phyloP scores from a whole-genome alignment of 2,113 vertebrate genomes.

The Amblyopsis rosae region DNA sequence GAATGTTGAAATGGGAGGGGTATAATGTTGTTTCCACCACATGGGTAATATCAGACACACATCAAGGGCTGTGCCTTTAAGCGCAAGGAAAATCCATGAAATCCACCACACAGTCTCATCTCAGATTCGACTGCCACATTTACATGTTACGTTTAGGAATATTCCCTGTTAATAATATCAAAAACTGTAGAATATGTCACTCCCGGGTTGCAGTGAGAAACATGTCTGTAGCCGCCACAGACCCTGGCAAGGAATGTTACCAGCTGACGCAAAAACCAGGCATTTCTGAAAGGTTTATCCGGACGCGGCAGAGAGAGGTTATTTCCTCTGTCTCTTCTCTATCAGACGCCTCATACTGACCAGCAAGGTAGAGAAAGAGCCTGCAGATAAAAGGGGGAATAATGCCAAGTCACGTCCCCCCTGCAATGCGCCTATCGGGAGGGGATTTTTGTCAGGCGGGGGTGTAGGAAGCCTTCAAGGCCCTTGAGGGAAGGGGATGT shows the following conservation, averaged over 20 bases:
- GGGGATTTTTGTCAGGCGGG: slow-evolving; percentile 67
- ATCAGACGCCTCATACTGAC: slow-evolving; percentile 45
- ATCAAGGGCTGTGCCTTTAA: not conserved
- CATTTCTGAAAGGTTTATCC: not conserved
- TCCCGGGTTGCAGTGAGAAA: not conserved
- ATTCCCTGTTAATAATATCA: too few relatives aligned
- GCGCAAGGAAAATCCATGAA: slow-evolving; percentile 17
- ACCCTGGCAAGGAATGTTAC: slow-evolving; percentile 18
- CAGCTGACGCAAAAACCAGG: not conserved
- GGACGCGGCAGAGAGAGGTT: slow-evolving; percentile 41
- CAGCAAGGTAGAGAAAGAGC: slow-evolving; percentile 58
- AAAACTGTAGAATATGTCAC: not conserved
- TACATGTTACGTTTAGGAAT: not conserved
- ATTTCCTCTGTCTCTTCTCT: slow-evolving; percentile 12
- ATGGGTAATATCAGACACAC: too few relatives aligned
- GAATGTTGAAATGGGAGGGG: too few relatives aligned
- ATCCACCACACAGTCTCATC: not conserved
- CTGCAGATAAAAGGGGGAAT: not conserved
- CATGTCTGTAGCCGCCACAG: slow-evolving; percentile 2
- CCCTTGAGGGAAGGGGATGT: slow-evolving; percentile 55
- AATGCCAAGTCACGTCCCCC: slow-evolving; percentile 16
- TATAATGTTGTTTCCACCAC: too few relatives aligned
- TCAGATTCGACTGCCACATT: not conserved
- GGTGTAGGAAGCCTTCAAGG: slow-evolving; percentile 65
- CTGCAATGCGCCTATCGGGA: slow-evolving; percentile 69